Conservation (phyloP, 92 coral and sea anemone genomes). For the Phenganax subtilis region DNA sequence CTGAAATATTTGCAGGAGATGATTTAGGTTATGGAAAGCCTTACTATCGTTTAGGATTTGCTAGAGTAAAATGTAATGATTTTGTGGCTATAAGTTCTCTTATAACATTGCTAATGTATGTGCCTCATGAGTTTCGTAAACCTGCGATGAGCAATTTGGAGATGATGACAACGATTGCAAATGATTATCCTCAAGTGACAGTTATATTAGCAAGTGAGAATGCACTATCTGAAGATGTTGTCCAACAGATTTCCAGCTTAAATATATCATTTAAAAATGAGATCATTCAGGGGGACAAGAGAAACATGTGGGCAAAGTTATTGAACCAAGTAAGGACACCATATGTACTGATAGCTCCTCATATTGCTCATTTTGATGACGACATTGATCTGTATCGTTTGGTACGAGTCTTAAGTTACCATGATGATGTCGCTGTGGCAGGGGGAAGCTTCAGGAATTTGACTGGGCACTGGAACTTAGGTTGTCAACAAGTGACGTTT, state of each 20-base stretch:
- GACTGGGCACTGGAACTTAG: conserved; percentile 78
- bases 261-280: conserved; percentile 20
- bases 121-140: conserved; percentile 43
- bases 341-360: conserved; percentile 21
- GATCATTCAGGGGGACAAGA: not conserved
- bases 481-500: conserved; percentile 73
- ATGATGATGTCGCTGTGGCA: conserved; percentile 59
- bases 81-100: conserved; percentile 56
- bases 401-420: conserved; percentile 62
- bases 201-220: conserved; percentile 31
- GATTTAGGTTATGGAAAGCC: conserved; percentile 75
- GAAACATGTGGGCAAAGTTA: conserved; percentile 16
- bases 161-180: conserved; percentile 23
- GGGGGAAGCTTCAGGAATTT: conserved; percentile 82
- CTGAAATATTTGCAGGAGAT: conserved; percentile 72
- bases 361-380: conserved; percentile 29
- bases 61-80: conserved; percentile 59
- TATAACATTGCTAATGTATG: conserved; percentile 56
- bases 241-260: not conserved
- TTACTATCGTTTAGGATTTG: conserved; percentile 75
- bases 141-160: conserved; percentile 26
- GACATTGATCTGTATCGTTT: conserved; percentile 33
- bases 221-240: not conserved
- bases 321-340: conserved; percentile 12
- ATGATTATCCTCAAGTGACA: not conserved